Evolutionary conservation across 1,140 invertebrate species (phyloP), one percentile per base, ranked within the genome.

Genomic region (Planococcus citri): DNA sequence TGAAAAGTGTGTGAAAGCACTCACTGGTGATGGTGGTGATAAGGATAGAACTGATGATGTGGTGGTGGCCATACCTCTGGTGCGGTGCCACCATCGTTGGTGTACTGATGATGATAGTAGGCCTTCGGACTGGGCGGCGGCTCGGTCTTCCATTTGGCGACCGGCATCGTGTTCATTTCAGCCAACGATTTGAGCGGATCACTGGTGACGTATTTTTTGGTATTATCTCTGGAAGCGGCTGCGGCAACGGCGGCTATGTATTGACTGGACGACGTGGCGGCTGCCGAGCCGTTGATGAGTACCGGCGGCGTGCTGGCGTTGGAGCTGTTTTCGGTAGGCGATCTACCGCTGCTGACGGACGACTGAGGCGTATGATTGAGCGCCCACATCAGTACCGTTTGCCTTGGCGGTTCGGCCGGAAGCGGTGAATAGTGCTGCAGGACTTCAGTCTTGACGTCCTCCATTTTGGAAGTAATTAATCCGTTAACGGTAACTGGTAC

Each of bases 321-420:
- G 4, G 67, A 70, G 37, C 71, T 9, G 67, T 57, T 27, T 22
- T 37, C 51, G 25, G 68, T 20, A 10, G 73, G 71, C 0, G 79
- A 78, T 68, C 70, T 24, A 78, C 77, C 0, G 60, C 60, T 64
- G 60, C 60, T 64, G 22, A 64, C 25, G 20, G 60, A 64, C 25
- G 60, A 64, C 60, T 64, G 60, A 64, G 79, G 76, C 0, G 78
- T 77, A 68, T 80, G 80, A 29, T 79, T 78, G 6, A 77, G 76
- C 12, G 79, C 90, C 89, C 90, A 92, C 90, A 92, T 92, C 1
- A 93, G 82, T 20, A 93, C 90, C 0, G 90, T 93, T 78, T 93
- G 90, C 22, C 90, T 79, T 0, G 86, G 85, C 25, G 83, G 80
- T 69, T 87, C 84, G 38, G 38, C 69, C 9, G 68, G 69, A n/a